Evolutionary conservation across 2,888 invertebrate species (phyloP).

Genomic region (Folsomia candida): DNA sequence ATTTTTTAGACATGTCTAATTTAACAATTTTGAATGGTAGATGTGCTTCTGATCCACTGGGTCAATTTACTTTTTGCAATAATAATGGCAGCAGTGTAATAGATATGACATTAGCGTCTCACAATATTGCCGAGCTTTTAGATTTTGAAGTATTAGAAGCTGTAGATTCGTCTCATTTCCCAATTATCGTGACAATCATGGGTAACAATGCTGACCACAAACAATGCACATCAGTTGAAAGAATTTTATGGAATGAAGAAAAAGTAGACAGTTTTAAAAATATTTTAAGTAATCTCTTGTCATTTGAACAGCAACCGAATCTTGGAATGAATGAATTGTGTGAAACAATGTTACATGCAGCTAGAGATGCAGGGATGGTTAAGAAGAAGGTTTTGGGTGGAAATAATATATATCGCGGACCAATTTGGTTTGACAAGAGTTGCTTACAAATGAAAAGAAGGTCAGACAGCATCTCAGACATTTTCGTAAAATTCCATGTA

Average conservation of each 20-base stretch:
- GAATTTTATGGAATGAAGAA: slow-evolving; percentile 3
- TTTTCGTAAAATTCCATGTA: not conserved
- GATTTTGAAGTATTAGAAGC: slow-evolving; percentile 8
- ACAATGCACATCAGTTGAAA: not conserved
- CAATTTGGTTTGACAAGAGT: slow-evolving; percentile 6
- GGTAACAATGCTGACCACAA: not conserved
- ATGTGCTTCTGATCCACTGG: slow-evolving; percentile 6
- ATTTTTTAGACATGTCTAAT: not conserved
- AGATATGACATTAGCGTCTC: slow-evolving; percentile 1
- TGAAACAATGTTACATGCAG: not conserved
- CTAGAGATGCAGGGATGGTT: not conserved
- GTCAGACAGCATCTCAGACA: not conserved
- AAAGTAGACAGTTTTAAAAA: not conserved
- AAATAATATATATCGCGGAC: not conserved
- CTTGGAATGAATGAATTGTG: not conserved
- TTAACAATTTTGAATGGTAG: slow-evolving; percentile 15
- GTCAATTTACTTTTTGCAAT: slow-evolving; percentile 17
- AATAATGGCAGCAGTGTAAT: slow-evolving; percentile 11
- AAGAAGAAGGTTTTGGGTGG: not conserved
- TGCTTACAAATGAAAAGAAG: slow-evolving; percentile 1
- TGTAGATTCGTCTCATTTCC: slow-evolving; percentile 10
- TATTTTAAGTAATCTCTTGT: slow-evolving; percentile 2
- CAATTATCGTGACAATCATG: not conserved
- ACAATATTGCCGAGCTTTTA: not conserved
- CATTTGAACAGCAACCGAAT: not conserved